Percentiles rank a stretch among this genome's conserved stretches.
phyloP scores from a whole-genome alignment of 2,888 invertebrate species.

The Physocephala rufipes region DNA sequence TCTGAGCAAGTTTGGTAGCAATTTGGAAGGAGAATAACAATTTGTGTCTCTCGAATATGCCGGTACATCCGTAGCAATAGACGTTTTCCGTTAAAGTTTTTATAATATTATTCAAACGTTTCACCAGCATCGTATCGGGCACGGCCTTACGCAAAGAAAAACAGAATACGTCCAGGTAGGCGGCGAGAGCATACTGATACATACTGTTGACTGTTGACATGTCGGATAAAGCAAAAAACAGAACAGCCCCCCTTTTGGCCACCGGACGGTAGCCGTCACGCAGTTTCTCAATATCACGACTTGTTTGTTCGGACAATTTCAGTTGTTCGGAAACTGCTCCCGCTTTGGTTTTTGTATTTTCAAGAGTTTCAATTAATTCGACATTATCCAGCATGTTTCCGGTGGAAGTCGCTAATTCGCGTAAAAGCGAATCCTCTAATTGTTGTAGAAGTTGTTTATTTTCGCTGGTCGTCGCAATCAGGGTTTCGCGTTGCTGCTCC shows the following conservation, averaged over 20 bases:
- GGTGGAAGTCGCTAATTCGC: constrained; percentile 84
- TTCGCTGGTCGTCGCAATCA: constrained; percentile 85
- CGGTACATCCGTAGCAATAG: constrained; percentile 91
- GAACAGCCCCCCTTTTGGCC: constrained; percentile 85
- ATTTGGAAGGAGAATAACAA: constrained; percentile 92
- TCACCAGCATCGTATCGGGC: constrained; percentile 79
- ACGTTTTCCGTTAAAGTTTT: constrained; percentile 86
- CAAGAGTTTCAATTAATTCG: constrained; percentile 84
- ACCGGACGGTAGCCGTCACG: constrained; percentile 87
- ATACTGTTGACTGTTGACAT: constrained; percentile 89
- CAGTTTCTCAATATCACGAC: constrained; percentile 81
- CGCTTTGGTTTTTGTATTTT: constrained; percentile 89
- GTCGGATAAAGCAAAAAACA: constrained; percentile 90
- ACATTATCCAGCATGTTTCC: constrained; percentile 94
- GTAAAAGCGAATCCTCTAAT: constrained; percentile 84
- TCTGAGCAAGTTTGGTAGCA: constrained; percentile 82
- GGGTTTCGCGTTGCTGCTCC: constrained; percentile 84
- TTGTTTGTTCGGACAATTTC: constrained; percentile 78
- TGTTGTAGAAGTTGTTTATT: constrained; percentile 85
- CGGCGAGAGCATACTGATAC: constrained; percentile 91
- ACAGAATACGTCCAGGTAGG: constrained; percentile 86
- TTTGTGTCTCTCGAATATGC: constrained; percentile 92
- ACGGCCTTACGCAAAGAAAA: constrained; percentile 83
- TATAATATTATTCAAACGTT: constrained; percentile 83
- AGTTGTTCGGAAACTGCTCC: constrained; percentile 83